phyloP scores from a whole-genome alignment of 2,113 vertebrate genomes.

The Candoia aspera region DNA sequence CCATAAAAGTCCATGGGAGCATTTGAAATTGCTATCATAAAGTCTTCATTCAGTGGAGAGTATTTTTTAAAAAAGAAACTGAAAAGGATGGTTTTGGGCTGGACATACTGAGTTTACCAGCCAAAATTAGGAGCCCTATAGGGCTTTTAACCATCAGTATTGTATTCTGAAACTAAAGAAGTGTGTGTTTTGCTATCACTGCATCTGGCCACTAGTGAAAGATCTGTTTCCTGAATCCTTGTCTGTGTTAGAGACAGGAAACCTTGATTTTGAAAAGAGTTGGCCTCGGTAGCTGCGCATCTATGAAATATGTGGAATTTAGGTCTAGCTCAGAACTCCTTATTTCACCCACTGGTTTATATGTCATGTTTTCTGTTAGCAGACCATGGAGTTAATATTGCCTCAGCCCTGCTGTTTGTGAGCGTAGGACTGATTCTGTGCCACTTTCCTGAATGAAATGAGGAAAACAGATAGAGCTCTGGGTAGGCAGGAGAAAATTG shows the following conservation, averaged over 20 bases:
- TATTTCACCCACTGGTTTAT: background rate
- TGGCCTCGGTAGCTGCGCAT: background rate
- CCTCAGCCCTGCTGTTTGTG: constrained; percentile 41
- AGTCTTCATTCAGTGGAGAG: background rate
- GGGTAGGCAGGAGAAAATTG: constrained; percentile 53
- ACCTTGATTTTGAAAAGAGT: background rate
- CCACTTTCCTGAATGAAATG: constrained; percentile 18
- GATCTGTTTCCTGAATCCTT: background rate
- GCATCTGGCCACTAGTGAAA: background rate
- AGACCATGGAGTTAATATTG: constrained; percentile 36
- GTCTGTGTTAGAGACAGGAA: background rate
- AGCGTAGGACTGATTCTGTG: constrained; percentile 48
- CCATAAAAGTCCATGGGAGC: constrained; percentile 7
- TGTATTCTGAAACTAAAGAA: background rate
- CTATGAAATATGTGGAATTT: background rate
- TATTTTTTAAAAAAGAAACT: constrained; percentile 42
- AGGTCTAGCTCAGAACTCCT: background rate
- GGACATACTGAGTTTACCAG: constrained; percentile 26
- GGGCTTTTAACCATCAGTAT: background rate
- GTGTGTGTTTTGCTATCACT: background rate
- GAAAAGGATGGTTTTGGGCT: constrained; percentile 5
- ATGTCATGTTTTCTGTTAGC: constrained; percentile 8
- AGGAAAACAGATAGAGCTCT: constrained; percentile 33
- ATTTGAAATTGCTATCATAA: constrained; percentile 1
- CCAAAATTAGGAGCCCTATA: background rate